These are phyloP conservation scores for Salvelinus fontinalis DNA, from an alignment of 2,113 vertebrate species.

Conservation along the genomic window DNA sequence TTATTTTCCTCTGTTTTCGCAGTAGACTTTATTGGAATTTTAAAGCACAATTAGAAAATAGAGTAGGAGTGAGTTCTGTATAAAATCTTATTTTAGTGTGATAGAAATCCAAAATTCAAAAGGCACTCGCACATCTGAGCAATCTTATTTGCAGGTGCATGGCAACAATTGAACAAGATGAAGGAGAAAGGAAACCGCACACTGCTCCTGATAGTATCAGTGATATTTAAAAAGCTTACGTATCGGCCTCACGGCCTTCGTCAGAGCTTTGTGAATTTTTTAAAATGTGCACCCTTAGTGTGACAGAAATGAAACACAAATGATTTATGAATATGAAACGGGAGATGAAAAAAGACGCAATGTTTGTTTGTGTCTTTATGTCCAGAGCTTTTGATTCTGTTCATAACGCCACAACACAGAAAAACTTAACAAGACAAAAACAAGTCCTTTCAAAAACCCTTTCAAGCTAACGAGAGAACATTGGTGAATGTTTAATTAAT, in stretches of 20 bases:
- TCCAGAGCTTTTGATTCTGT: constrained; percentile 55
- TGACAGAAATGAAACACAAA: constrained; percentile 39
- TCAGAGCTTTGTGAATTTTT: too few species aligned
- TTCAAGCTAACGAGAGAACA: constrained; percentile 69
- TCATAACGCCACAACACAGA: constrained; percentile 57
- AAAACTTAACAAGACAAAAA: constrained; percentile 73
- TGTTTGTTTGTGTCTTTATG: constrained; percentile 59
- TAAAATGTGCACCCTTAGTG: not conserved
- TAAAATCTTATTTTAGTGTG: constrained; percentile 39
- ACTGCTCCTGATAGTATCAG: too few species aligned
- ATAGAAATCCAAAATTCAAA: not conserved
- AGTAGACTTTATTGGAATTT: constrained; percentile 49
- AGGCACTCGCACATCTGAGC: too few species aligned
- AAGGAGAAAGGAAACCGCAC: too few species aligned
- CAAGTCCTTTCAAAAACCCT: constrained; percentile 63
- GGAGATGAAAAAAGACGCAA: constrained; percentile 31
- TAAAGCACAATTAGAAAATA: constrained; percentile 40
- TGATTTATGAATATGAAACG: constrained; percentile 58
- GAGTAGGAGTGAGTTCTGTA: constrained; percentile 46
- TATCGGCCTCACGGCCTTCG: too few species aligned
- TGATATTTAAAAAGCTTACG: too few species aligned
- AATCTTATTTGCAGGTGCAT: too few species aligned
- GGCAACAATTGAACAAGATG: too few species aligned
- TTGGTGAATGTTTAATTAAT: constrained; percentile 80
- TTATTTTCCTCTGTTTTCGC: constrained; percentile 40